A percentile compares a stretch with the other conserved stretches of the same genome.
phyloP scores from a whole-genome alignment of 2,797 vertebrate genomes.

The Enteromius fasciolatus region DNA sequence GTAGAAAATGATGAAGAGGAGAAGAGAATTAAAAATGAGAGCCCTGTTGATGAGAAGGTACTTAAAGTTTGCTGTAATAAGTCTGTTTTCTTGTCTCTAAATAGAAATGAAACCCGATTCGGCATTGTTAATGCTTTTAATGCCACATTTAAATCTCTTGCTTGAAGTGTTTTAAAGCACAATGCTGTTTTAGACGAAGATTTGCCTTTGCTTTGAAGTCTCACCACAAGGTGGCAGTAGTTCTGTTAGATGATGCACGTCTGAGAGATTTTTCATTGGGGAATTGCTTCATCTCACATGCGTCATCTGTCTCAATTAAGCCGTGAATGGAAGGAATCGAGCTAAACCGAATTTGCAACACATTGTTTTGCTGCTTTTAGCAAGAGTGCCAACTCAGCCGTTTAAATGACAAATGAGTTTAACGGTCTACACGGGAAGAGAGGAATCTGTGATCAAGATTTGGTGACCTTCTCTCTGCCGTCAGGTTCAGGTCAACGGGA shows the following conservation, averaged over 20 bases:
- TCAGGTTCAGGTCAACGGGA: conserved; percentile 64
- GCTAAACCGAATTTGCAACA: neutral
- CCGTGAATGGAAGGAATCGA: neutral
- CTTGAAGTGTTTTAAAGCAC: neutral
- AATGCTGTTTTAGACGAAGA: neutral
- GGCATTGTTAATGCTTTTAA: neutral
- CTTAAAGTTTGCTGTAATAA: neutral
- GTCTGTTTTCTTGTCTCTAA: neutral
- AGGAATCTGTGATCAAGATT: neutral
- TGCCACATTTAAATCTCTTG: neutral
- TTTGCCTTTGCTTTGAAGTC: neutral
- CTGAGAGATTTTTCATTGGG: neutral
- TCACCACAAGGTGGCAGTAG: conserved; percentile 35
- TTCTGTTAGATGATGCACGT: neutral
- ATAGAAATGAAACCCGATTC: neutral
- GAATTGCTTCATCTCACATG: neutral
- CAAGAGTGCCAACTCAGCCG: neutral
- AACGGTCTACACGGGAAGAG: neutral
- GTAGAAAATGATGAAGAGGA: conserved; percentile 59
- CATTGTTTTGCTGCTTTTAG: neutral
- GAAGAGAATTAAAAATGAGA: conserved; percentile 41
- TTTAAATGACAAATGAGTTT: neutral
- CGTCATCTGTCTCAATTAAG: neutral
- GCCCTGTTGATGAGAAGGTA: conserved; percentile 60
- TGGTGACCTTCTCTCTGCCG: neutral